These are phyloP conservation scores for Bos indicus DNA, from an alignment of 2,113 vertebrate genomes.

Conservation along the genomic window DNA sequence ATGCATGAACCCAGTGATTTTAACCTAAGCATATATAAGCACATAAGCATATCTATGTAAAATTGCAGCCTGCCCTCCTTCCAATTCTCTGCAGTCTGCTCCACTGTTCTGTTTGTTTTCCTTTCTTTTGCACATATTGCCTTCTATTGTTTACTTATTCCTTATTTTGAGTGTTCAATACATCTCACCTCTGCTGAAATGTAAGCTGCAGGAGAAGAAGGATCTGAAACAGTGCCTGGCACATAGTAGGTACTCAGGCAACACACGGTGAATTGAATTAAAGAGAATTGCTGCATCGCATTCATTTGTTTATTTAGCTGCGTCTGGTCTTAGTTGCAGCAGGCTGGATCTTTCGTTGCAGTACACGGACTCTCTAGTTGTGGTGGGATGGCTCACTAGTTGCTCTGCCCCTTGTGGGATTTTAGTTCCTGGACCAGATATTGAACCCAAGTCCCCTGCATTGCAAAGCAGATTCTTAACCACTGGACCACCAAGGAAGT, in stretches of 20 bases:
- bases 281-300: not conserved
- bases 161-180: not conserved
- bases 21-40: not conserved
- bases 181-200: not conserved
- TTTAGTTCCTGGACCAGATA: not conserved
- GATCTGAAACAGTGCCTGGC: not conserved
- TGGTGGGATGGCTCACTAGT: not conserved
- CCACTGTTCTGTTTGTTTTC: not conserved
- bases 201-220: not conserved
- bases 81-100: accelerated
- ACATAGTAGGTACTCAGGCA: not conserved
- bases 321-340: not conserved
- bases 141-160: not conserved
- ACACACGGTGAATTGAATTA: not conserved
- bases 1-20: not conserved
- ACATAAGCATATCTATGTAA: not conserved
- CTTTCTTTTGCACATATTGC: no score
- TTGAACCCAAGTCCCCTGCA: not conserved
- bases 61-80: not conserved
- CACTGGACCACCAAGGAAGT: not conserved
- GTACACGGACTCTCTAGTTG: not conserved
- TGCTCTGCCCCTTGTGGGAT: not conserved
- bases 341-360: not conserved
- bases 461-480: not conserved
- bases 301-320: not conserved